Percentiles rank a stretch among this genome's conserved stretches.
phyloP scores from a whole-genome alignment of 2,797 vertebrate species.

The Pitangus sulphuratus region DNA sequence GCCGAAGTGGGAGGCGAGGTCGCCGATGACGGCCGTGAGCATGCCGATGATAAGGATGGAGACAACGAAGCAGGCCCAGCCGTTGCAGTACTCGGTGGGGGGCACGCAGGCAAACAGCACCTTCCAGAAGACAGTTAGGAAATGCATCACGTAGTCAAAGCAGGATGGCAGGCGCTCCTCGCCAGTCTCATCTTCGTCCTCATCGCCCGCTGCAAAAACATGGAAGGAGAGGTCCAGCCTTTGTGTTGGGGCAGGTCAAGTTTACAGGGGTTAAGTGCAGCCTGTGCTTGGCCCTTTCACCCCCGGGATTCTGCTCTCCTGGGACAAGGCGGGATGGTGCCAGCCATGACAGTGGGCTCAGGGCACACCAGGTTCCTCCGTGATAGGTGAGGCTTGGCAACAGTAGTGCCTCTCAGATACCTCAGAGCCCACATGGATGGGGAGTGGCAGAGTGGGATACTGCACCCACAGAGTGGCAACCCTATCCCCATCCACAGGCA shows the following conservation, averaged over 20 bases:
- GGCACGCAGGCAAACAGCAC: slow-evolving; percentile 97
- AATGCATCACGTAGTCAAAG: slow-evolving; percentile 99
- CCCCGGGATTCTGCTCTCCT: not conserved
- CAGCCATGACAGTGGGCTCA: not conserved
- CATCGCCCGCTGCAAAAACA: slow-evolving; percentile 81
- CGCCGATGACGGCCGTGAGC: slow-evolving; percentile 93
- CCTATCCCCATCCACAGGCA: not conserved
- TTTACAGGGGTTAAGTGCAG: not conserved
- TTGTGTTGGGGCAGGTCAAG: not conserved
- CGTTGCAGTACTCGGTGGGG: slow-evolving; percentile 93
- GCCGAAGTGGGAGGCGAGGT: slow-evolving; percentile 96
- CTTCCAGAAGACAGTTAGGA: slow-evolving; percentile 99
- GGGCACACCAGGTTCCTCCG: not conserved
- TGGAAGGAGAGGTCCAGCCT: not conserved
- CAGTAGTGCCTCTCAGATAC: not conserved
- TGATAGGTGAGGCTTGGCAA: not conserved
- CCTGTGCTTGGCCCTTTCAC: fast-evolving
- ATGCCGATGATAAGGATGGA: slow-evolving; percentile 94
- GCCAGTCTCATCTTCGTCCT: slow-evolving; percentile 93
- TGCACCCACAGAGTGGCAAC: not conserved
- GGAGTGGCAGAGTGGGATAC: not conserved
- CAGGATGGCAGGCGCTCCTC: slow-evolving; percentile 95
- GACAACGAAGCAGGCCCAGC: slow-evolving; percentile 93
- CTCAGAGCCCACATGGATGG: not conserved
- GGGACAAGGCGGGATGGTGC: not conserved